Conservation (phyloP, 2,113 vertebrate species). For the Myxocyprinus asiaticus region DNA sequence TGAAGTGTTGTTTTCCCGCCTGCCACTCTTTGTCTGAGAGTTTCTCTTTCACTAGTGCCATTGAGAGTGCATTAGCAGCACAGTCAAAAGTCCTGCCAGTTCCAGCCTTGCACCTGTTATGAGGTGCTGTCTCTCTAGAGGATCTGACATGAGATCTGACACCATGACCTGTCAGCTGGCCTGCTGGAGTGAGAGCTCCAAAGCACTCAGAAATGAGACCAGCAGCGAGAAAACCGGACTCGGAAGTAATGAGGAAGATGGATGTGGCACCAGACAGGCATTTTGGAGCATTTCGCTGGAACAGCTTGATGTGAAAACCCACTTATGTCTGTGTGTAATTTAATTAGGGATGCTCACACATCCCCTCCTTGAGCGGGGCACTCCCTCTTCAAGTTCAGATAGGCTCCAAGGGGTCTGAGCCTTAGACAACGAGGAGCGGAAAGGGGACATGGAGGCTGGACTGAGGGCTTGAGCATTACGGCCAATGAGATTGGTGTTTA, state of each 20-base stretch:
- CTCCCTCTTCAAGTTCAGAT: conserved; percentile 53
- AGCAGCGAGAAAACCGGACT: neutral
- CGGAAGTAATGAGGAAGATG: conserved; percentile 62
- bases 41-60: conserved; percentile 4
- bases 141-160: conserved; percentile 33
- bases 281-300: conserved; percentile 66
- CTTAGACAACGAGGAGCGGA: conserved; percentile 33
- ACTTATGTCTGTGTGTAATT: conserved; percentile 71
- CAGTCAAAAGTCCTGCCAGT: conserved; percentile 16
- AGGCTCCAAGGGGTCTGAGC: conserved; percentile 64
- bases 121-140: conserved; percentile 39
- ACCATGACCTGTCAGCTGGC: conserved; percentile 35
- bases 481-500: conserved; percentile 44
- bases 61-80: conserved; percentile 35
- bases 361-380: conserved; percentile 52
- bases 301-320: conserved; percentile 71
- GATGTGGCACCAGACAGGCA: conserved; percentile 57
- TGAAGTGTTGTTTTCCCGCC: conserved; percentile 59
- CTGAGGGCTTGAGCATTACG: conserved; percentile 11
- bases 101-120: conserved; percentile 57
- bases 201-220: conserved; percentile 29
- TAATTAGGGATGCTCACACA: conserved; percentile 68
- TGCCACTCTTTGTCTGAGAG: conserved; percentile 54
- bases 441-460: conserved; percentile 39
- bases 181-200: conserved; percentile 42